Evolutionary conservation across 2,797 vertebrate genomes (phyloP).

Genomic region (Merluccius polli): DNA sequence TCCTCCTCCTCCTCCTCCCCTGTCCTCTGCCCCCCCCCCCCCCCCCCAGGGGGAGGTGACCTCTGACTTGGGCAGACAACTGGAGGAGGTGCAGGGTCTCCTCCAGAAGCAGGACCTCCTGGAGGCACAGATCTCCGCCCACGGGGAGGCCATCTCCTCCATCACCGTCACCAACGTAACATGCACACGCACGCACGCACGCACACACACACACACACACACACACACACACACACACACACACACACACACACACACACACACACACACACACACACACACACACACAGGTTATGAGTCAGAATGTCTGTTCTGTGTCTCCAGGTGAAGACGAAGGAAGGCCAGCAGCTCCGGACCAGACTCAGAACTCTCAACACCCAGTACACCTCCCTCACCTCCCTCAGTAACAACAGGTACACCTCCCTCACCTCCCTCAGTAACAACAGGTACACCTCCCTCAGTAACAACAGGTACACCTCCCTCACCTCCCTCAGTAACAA

Average conservation of each 20-base stretch:
- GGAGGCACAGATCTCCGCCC: slow-evolving; percentile 77
- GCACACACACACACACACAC: slow-evolving; percentile 13
- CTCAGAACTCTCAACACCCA: slow-evolving; percentile 71
- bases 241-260: slow-evolving; percentile 31
- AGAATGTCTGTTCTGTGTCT: slow-evolving; percentile 2
- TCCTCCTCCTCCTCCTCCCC: no score
- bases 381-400: slow-evolving; percentile 72
- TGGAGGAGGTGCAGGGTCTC: slow-evolving; percentile 77
- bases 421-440: no score
- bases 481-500: neutral
- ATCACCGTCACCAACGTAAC: slow-evolving; percentile 40
- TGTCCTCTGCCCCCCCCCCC: neutral
- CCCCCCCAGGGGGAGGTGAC: slow-evolving; percentile 68
- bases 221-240: neutral
- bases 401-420: slow-evolving; percentile 79
- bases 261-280: neutral
- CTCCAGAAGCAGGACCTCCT: slow-evolving; percentile 84
- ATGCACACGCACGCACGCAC: slow-evolving; percentile 36
- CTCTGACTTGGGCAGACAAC: slow-evolving; percentile 77
- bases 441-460: no score
- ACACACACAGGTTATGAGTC: neutral
- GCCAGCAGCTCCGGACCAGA: slow-evolving; percentile 72
- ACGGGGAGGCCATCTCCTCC: slow-evolving; percentile 67
- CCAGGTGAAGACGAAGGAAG: slow-evolving; percentile 57
- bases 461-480: slow-evolving; percentile 77